Conservation (phyloP, 2,113 vertebrate genomes). For the Calyptommatus sinebrachiatus region DNA sequence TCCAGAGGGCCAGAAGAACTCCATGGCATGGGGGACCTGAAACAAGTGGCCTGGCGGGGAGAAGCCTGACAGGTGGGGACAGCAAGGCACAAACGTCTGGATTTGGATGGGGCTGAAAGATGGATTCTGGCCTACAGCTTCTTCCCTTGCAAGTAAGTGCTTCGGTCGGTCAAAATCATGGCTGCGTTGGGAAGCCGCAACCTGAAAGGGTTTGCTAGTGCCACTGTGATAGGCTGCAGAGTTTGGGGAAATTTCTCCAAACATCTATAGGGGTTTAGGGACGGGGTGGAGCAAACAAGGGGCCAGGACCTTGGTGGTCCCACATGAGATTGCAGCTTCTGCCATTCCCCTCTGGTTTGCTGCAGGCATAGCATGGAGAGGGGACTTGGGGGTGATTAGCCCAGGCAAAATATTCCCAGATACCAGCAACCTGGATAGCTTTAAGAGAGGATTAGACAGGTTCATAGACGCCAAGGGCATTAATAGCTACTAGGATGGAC, state of each 20-base stretch:
- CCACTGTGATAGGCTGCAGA: too few relatives aligned
- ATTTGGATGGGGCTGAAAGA: background rate
- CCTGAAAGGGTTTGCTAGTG: background rate
- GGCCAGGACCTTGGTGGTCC: background rate
- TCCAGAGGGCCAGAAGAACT: background rate
- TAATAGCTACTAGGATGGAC: too few relatives aligned
- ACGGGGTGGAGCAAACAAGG: background rate
- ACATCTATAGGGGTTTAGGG: background rate
- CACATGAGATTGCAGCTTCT: background rate
- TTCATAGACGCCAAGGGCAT: too few relatives aligned
- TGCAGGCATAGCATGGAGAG: too few relatives aligned
- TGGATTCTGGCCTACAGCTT: slow-evolving; percentile 10
- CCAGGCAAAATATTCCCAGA: too few relatives aligned
- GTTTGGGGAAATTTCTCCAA: background rate
- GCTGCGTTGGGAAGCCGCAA: background rate
- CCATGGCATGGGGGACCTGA: background rate
- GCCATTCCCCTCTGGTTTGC: background rate
- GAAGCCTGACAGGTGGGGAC: background rate
- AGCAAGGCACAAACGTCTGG: background rate
- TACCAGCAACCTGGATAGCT: too few relatives aligned
- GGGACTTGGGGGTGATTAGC: too few relatives aligned
- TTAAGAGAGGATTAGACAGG: too few relatives aligned
- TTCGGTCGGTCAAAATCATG: background rate
- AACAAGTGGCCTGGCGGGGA: background rate
- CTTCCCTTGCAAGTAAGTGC: slow-evolving; percentile 14